Evolutionary conservation across 2,113 vertebrate genomes (phyloP).

Genomic region (Gymnogyps californianus): DNA sequence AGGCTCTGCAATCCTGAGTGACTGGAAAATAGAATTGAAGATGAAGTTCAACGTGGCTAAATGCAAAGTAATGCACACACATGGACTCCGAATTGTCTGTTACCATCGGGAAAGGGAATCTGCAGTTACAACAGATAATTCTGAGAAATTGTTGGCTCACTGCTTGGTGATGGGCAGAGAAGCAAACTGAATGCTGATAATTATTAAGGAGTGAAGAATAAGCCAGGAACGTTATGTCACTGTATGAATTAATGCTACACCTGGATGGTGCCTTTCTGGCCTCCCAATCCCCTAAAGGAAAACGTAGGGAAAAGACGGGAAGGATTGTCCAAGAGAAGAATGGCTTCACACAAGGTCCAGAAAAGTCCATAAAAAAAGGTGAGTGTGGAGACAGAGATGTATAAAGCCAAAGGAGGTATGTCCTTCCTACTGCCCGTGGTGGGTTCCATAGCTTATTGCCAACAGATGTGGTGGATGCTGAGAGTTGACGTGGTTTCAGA

Average conservation of each 20-base stretch:
- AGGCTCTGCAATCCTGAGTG: not conserved
- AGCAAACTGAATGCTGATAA: not conserved
- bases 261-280: accelerated
- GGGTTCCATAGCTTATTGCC: not conserved
- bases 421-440: accelerated
- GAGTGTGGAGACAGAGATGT: not conserved
- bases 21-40: not conserved
- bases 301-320: accelerated
- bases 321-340: not conserved
- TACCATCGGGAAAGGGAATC: not conserved
- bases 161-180: not conserved
- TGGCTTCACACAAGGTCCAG: not conserved
- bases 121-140: not conserved
- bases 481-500: not conserved
- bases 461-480: not conserved
- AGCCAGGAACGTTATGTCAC: not conserved
- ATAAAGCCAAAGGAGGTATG: not conserved
- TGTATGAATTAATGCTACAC: not conserved
- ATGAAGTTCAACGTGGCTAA: not conserved
- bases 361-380: not conserved
- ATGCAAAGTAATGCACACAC: not conserved
- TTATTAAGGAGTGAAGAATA: not conserved
- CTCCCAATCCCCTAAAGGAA: not conserved
- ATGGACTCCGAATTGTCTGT: not conserved
- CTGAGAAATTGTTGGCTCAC: not conserved